These are phyloP conservation scores for Gambusia holbrooki DNA, from an alignment of 2,113 vertebrate genomes.

Conservation along the genomic window DNA sequence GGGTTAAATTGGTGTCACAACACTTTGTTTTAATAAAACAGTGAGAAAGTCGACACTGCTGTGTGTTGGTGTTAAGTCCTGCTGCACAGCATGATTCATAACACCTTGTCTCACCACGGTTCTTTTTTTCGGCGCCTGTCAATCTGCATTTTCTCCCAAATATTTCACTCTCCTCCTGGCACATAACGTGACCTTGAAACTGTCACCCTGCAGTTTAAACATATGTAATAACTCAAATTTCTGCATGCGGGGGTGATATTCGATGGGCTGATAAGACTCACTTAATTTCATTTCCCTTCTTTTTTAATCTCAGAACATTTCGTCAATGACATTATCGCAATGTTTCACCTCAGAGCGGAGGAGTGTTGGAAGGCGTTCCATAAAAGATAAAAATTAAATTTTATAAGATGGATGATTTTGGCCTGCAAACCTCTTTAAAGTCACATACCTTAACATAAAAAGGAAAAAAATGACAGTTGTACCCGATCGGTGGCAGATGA, in stretches of 20 bases:
- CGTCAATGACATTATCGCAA: constrained; percentile 42
- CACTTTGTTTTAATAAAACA: constrained; percentile 10
- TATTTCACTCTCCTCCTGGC: constrained; percentile 34
- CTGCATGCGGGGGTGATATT: constrained; percentile 51
- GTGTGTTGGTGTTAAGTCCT: constrained; percentile 12
- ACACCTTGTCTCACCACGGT: constrained; percentile 53
- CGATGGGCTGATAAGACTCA: constrained; percentile 65
- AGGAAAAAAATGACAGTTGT: constrained; percentile 41
- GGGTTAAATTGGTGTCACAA: constrained; percentile 13
- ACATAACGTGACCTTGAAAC: constrained; percentile 36
- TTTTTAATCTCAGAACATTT: constrained; percentile 62
- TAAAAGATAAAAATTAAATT: constrained; percentile 63
- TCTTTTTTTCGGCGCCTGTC: constrained; percentile 53
- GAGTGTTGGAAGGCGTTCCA: constrained; percentile 26
- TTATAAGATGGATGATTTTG: constrained; percentile 69
- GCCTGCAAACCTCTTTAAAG: constrained; percentile 64
- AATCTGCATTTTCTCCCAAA: constrained; percentile 52
- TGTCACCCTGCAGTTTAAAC: constrained; percentile 24
- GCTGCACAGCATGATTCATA: constrained; percentile 43
- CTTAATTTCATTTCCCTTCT: constrained; percentile 55
- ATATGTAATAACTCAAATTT: constrained; percentile 46
- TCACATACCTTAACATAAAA: constrained; percentile 61
- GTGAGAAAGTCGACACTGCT: constrained; percentile 24
- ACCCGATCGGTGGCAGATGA: constrained; percentile 67
- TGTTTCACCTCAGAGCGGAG: constrained; percentile 69